A percentile compares a stretch with the other conserved stretches of the same genome.
phyloP scores from a whole-genome alignment of 2,113 vertebrate species.

The Piprites chloris region DNA sequence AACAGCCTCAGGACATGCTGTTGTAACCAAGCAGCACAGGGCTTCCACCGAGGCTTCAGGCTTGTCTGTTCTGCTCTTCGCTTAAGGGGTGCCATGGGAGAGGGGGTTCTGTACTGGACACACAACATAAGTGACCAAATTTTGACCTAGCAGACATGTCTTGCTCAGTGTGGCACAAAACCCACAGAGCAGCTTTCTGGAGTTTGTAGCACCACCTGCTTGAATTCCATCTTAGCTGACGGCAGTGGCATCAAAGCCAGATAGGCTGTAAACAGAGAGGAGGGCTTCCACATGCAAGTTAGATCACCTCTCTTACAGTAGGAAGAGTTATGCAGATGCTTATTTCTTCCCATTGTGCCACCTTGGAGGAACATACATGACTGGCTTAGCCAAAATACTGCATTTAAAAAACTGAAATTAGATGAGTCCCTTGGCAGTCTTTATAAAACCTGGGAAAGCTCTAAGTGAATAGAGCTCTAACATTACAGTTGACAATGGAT shows the following conservation, averaged over 20 bases:
- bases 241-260: neutral
- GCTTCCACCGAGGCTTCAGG: neutral
- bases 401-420: neutral
- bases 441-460: neutral
- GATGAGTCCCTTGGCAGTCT: neutral
- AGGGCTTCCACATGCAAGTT: neutral
- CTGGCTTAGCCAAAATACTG: neutral
- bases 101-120: neutral
- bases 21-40: neutral
- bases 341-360: neutral
- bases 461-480: neutral
- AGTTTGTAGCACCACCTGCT: neutral
- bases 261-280: neutral
- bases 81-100: fast-evolving
- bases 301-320: neutral
- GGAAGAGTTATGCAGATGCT: neutral
- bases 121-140: fast-evolving
- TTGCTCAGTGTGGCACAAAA: neutral
- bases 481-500: neutral
- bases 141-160: neutral
- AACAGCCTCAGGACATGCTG: neutral
- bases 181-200: neutral
- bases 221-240: neutral
- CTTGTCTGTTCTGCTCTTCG: fast-evolving
- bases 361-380: neutral